These are phyloP conservation scores for Oryzias dopingdopingensis DNA, from an alignment of 2,797 vertebrate genomes.

Conservation along the genomic window DNA sequence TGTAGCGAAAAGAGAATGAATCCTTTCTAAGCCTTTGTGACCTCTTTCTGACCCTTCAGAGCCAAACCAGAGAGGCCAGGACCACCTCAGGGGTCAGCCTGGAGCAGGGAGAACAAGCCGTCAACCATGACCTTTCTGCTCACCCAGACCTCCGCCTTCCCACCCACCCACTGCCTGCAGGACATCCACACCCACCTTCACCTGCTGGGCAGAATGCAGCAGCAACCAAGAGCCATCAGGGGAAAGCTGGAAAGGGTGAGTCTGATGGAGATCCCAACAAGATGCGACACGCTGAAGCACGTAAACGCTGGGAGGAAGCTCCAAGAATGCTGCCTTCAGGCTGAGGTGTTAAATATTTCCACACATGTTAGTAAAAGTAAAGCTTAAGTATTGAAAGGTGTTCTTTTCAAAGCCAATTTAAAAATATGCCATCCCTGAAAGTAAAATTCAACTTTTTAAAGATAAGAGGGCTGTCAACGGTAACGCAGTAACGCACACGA, in stretches of 20 bases:
- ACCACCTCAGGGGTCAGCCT: conserved; percentile 43
- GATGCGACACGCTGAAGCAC: conserved; percentile 54
- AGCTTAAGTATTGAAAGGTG: no score
- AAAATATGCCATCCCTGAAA: no score
- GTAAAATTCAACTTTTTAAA: no score
- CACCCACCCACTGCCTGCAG: conserved; percentile 59
- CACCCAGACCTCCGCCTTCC: conserved; percentile 67
- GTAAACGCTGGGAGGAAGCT: conserved; percentile 25
- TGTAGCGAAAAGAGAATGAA: not conserved
- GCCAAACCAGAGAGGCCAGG: conserved; percentile 72
- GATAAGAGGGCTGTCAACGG: no score
- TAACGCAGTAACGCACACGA: no score
- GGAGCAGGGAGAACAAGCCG: conserved; percentile 54
- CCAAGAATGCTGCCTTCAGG: conserved; percentile 59
- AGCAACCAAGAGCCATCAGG: conserved; percentile 33
- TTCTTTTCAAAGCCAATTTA: no score
- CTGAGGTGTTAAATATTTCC: conserved; percentile 1
- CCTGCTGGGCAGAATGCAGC: conserved; percentile 38
- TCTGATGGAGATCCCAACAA: conserved; percentile 30
- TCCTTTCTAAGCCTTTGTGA: conserved; percentile 5
- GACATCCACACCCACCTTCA: conserved; percentile 54
- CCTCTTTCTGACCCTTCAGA: conserved; percentile 48
- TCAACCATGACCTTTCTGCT: conserved; percentile 31
- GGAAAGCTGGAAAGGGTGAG: conserved; percentile 60
- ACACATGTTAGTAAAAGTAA: no score